Percentiles rank a stretch among this genome's conserved stretches.
Evolutionary conservation across 2,797 vertebrate species (phyloP).

Genomic region (Phrynocephalus forsythii): DNA sequence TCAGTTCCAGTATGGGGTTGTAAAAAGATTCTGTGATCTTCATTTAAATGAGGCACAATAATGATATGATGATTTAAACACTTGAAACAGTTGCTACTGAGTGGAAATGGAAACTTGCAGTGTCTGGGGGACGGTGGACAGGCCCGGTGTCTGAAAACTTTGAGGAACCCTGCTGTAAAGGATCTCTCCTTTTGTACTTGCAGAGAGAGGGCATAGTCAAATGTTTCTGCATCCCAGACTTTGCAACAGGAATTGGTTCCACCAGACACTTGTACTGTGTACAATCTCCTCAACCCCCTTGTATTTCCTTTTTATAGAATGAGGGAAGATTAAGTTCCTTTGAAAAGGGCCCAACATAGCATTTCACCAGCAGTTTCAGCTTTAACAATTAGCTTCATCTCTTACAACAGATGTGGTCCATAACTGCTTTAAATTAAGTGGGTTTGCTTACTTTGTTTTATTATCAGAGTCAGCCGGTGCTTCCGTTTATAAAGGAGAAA

Average conservation of each 20-base stretch:
- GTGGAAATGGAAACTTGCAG: neutral
- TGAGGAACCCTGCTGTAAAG: neutral
- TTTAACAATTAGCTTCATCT: conserved; percentile 47
- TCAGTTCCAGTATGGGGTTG: neutral
- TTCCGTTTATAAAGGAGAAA: conserved; percentile 34
- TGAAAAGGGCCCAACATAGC: conserved; percentile 25
- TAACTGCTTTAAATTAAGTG: conserved; percentile 31
- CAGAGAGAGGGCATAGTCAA: neutral
- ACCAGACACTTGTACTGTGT: conserved; percentile 18
- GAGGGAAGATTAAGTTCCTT: conserved; percentile 39
- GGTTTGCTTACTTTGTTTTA: conserved; percentile 37
- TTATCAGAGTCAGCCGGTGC: conserved; percentile 6
- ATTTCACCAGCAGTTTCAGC: conserved; percentile 35
- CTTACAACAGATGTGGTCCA: conserved; percentile 19
- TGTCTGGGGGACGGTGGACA: no score
- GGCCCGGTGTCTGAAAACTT: no score
- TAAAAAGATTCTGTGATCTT: neutral
- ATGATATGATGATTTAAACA: neutral
- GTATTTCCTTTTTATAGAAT: conserved; percentile 38
- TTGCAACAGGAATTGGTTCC: conserved; percentile 19
- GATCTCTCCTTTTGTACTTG: conserved; percentile 2
- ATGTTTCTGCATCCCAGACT: conserved; percentile 7
- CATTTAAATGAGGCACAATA: conserved; percentile 6
- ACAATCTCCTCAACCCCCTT: neutral
- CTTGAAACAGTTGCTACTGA: neutral